Conservation (phyloP, 1,140 invertebrate genomes). For the Eulimnadia texana region DNA sequence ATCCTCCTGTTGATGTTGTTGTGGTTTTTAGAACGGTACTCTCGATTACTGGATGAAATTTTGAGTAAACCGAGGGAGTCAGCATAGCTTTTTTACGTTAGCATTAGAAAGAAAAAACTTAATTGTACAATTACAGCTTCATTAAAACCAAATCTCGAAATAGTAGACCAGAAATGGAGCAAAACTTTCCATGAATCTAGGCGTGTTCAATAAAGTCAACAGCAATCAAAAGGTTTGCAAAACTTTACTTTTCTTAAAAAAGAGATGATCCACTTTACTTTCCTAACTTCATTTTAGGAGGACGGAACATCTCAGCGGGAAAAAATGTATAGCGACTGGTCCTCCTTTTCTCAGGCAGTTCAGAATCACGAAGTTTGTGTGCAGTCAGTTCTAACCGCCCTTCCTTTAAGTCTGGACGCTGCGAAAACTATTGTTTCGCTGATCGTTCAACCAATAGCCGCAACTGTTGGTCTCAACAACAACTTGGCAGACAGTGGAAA, state of each 20-base stretch:
- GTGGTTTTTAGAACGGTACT: too few relatives aligned
- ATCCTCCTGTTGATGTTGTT: too few relatives aligned
- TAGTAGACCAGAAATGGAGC: not conserved
- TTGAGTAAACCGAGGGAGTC: too few relatives aligned
- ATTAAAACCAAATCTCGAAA: too few relatives aligned
- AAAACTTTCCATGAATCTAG: not conserved
- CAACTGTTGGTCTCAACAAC: constrained; percentile 3
- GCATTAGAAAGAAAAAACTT: too few relatives aligned
- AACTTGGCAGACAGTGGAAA: constrained; percentile 19
- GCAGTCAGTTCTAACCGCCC: constrained; percentile 12
- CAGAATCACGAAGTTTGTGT: constrained; percentile 11
- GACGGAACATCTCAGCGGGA: constrained; percentile 2
- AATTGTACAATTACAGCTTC: too few relatives aligned
- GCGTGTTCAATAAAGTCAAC: not conserved
- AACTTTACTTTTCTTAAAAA: not conserved
- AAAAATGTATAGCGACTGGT: constrained; percentile 14
- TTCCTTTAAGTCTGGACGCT: constrained; percentile 2
- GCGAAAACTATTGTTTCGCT: not conserved
- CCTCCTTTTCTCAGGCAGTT: constrained; percentile 15
- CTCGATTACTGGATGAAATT: too few relatives aligned
- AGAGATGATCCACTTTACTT: not conserved
- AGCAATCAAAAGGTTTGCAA: not conserved
- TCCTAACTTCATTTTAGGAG: constrained; percentile 3
- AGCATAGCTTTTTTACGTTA: too few relatives aligned
- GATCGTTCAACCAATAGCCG: constrained; percentile 13